Base-by-base conservation (phyloP, 2,113 vertebrate species). In the Carlito syrichta region DNA sequence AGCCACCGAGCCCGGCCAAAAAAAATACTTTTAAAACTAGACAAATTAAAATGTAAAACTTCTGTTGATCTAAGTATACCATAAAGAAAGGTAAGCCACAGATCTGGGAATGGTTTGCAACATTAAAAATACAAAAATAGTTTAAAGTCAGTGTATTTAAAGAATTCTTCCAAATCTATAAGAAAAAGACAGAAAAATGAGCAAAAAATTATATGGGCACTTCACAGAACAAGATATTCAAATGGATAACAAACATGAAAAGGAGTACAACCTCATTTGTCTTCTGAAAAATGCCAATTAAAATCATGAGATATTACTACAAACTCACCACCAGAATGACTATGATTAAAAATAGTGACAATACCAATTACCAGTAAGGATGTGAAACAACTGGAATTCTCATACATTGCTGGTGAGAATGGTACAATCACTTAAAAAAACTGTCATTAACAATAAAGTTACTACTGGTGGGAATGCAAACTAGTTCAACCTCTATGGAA, bases 341-440 rank as follows among this genome's bases (percentile, higher is more conserved):
- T 93, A 48, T 77, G 63, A 94, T 88, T 91, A 68, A 86, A 85
- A 76, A 79, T 12, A 94, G 38, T 85, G 27, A 89, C 71, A 92
- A 76, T 62, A 86, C 50, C 73, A 88, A 94, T 40, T 76, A 30
- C 82, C 71, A 81, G 4, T 79, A 94, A 90, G 79, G 45, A 74
- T 88, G 38, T 94, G 27, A 19, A 95, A 86, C 35, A 95, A 71
- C 38, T 85, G 27, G n/a, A 89, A 96, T 89, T 96, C 66, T 89
- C 45, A 83, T 69, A 82, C 22, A 68, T 10, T 78, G 48, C n/a
- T 87, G 13, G 14, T 48, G 14, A 62, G 38, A 90, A 71, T 84
- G 43, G 63, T 92, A 82, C 43, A 83, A 71, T 85, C 17, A 90
- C n/a, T 96, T 78, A 86, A n/a, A 90, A 96, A 95, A 91, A 91